These are phyloP conservation scores for Pedetes capensis DNA, from an alignment of 2,113 vertebrate species.

Conservation along the genomic window DNA sequence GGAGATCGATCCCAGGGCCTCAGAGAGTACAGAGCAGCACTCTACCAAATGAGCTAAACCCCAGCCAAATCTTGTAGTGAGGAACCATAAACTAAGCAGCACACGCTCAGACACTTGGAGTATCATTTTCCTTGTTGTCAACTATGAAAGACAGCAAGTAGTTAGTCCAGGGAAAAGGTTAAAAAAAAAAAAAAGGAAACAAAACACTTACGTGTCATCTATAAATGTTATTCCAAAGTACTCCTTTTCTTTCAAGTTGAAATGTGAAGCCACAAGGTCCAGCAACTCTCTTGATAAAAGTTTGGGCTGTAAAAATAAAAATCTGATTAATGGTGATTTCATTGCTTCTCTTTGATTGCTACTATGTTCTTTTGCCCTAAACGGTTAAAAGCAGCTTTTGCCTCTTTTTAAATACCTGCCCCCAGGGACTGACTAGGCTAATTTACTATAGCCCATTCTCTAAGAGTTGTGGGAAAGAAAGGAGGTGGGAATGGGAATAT, in stretches of 20 bases:
- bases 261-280: conserved; percentile 97
- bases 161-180: background rate
- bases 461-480: background rate
- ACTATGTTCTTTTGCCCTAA: background rate
- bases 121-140: background rate
- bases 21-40: no score
- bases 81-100: background rate
- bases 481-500: background rate
- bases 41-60: no score
- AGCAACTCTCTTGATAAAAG: conserved; percentile 94
- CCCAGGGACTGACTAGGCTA: background rate
- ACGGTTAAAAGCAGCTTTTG: background rate
- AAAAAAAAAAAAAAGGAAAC: background rate
- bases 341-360: background rate
- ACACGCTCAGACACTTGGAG: background rate
- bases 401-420: background rate
- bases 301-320: conserved; percentile 89
- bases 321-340: background rate
- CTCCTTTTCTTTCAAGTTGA: conserved; percentile 98
- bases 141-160: background rate
- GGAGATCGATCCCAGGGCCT: no score
- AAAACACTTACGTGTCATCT: conserved; percentile 92
- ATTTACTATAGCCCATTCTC: background rate
- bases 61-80: background rate
- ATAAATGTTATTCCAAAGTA: conserved; percentile 96